phyloP scores from a whole-genome alignment of 2,888 invertebrate genomes.

The Strigamia crassipes region DNA sequence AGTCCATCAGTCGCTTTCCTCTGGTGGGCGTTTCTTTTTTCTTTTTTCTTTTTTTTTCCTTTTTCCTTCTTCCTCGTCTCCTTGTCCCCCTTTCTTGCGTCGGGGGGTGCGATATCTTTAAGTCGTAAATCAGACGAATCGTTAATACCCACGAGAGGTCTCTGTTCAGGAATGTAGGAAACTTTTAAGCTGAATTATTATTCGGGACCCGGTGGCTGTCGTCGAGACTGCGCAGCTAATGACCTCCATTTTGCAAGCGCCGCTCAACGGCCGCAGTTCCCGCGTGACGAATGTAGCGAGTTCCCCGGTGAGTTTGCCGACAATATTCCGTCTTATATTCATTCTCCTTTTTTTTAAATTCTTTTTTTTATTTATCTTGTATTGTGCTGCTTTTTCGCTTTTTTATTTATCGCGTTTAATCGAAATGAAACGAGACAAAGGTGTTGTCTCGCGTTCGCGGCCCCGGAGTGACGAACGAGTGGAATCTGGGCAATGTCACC shows the following conservation, averaged over 20 bases:
- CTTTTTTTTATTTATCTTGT: too few species aligned
- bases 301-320: neutral
- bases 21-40: neutral
- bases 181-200: conserved; percentile 36
- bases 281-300: neutral
- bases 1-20: conserved; percentile 13
- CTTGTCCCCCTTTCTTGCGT: neutral
- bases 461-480: neutral
- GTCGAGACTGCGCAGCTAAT: neutral
- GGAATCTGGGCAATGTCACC: neutral
- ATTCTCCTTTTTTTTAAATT: too few species aligned
- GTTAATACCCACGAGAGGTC: conserved; percentile 6
- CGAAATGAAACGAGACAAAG: neutral
- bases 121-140: conserved; percentile 27
- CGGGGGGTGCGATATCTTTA: conserved; percentile 35
- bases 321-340: neutral
- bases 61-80: too few species aligned
- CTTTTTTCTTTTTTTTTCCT: neutral
- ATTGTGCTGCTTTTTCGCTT: too few species aligned
- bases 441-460: neutral
- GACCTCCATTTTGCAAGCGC: neutral
- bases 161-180: neutral
- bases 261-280: neutral
- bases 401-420: neutral
- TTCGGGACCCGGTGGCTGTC: conserved; percentile 4